Conservation (phyloP, 2,113 vertebrate genomes). For the Lophochroa leadbeateri region DNA sequence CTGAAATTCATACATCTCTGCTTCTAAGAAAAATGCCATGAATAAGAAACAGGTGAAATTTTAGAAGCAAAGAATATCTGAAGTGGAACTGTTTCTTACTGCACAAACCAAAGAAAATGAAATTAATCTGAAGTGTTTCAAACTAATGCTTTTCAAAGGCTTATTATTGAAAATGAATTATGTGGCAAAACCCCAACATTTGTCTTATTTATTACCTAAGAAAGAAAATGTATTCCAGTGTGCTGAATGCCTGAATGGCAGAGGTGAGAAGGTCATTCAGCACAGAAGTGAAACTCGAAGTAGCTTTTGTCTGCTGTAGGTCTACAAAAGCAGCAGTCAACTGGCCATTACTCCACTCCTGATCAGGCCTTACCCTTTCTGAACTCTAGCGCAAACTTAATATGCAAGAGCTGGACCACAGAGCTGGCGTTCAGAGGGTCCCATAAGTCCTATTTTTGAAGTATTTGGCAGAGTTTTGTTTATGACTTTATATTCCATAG, state of each 20-base stretch:
- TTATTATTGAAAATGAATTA: not conserved
- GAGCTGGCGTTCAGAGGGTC: not conserved
- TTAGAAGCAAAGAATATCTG: constrained; percentile 7
- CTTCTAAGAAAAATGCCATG: not conserved
- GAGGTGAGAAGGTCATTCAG: not conserved
- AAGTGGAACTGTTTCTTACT: not conserved
- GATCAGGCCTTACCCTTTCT: not conserved
- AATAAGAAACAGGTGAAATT: constrained; percentile 44
- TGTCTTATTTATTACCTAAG: not conserved
- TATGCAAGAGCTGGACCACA: not conserved
- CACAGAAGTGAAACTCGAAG: not conserved
- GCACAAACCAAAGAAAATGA: not conserved
- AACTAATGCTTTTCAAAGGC: constrained; percentile 1
- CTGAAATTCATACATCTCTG: not conserved
- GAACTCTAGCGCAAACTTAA: not conserved
- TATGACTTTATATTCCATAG: constrained; percentile 50
- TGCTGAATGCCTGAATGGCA: not conserved
- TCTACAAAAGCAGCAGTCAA: not conserved
- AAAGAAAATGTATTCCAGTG: not conserved
- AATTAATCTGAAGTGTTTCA: not conserved
- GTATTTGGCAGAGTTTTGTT: constrained; percentile 31
- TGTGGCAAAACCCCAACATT: not conserved
- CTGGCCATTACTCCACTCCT: not conserved
- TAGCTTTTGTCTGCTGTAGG: not conserved
- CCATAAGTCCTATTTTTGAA: constrained; percentile 30